Base-by-base conservation (phyloP, 2,113 vertebrate genomes). In the Actinemys pallida region DNA sequence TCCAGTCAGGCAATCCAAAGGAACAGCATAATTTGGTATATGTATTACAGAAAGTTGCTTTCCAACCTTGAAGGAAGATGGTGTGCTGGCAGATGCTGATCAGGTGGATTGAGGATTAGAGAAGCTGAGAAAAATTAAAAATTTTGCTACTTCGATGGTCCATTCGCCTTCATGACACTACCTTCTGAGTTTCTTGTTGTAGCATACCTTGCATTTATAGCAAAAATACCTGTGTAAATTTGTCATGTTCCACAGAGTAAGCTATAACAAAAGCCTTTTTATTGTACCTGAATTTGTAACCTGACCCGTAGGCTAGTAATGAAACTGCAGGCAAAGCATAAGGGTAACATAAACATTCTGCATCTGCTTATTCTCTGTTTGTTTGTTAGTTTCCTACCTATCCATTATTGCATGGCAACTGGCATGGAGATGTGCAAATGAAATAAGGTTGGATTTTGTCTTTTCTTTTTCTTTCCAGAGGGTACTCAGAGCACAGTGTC, bases 401-500 rank as follows among this genome's bases (percentile, higher is more conserved):
- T 1, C 0, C 0, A 1, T 76, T 25, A 7, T 24, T 86, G 49
- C 27, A 1, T 5, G 69, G 81, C n/a, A 75, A 1, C 76, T 90
- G 85, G 31, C 49, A 4, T 27, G 45, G 54, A 90, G 57, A 42
- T 7, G 0, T 1, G 2, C 56, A 3, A 5, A 0, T 20, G 0
- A 6, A 81, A 81, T 19, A 39, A 91, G 19, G 5, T 0, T 72
- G 80, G 20, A 1, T 47, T 57, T 95, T 72, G 65, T 72, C 65
- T 84, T 81, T 59, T 50, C 88, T 5, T 56, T 19, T 95, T 7
- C 83, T 5, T 96, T 94, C 1, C 97, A 99, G 98, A 98, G 92
- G 98, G 98, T 2, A 91, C 98, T 0, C 98, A 98, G 87, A 97
- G 97, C 80, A 98, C 98, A 1, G 97, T 98, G 13, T 95, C 99